Evolutionary conservation across 2,113 vertebrate genomes (phyloP).

Genomic region (Eclectus roratus): DNA sequence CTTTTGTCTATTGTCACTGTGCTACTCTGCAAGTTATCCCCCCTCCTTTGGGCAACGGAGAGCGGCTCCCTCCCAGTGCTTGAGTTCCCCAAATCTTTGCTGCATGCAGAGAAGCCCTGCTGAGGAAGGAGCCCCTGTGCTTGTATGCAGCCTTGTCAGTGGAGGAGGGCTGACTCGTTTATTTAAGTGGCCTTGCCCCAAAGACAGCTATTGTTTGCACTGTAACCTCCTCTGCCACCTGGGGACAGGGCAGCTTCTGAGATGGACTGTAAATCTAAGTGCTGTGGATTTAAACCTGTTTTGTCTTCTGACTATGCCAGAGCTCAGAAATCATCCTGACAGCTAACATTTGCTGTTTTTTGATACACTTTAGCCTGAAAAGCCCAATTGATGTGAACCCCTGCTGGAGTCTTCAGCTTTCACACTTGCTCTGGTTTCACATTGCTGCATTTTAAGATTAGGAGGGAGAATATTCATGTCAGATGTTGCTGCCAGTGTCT

Average conservation of each 20-base stretch:
- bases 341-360: background rate
- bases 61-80: background rate
- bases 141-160: background rate
- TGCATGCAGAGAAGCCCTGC: background rate
- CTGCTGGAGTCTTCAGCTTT: conserved; percentile 14
- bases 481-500: background rate
- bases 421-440: conserved; percentile 48
- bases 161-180: background rate
- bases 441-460: conserved; percentile 36
- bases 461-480: conserved; percentile 7
- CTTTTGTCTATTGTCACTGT: background rate
- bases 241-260: background rate
- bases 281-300: background rate
- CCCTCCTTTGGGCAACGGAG: background rate
- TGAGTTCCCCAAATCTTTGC: background rate
- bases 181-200: background rate
- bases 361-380: background rate
- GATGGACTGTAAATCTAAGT: background rate
- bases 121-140: background rate
- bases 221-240: background rate
- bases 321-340: background rate
- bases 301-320: background rate
- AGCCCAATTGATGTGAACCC: background rate
- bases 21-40: background rate
- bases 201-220: background rate